Base-by-base conservation (phyloP, 2,888 invertebrate genomes). In the Eubasilissa splendida region DNA sequence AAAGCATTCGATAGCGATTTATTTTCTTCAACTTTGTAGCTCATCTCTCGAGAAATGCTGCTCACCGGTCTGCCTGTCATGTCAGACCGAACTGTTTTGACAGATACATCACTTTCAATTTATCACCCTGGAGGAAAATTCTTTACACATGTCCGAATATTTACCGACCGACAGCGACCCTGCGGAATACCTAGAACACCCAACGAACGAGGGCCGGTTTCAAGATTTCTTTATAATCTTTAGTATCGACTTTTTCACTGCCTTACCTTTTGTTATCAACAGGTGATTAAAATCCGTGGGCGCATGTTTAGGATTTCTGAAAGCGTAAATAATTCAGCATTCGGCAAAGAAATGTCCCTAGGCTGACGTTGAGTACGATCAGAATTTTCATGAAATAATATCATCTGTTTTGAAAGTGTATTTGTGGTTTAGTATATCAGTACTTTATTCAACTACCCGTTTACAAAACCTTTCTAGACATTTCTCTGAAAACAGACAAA, bases 81-180 rank as follows among this genome's bases (percentile, higher is more conserved):
- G 66, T 66, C 66, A 31, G 66, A n/a, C 42, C 33, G 50, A 66
- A 66, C 66, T 42, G 42, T 66, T 66, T 66, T 66, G 66, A 66
- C 33, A 66, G 66, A n/a, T 33, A 58, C 66, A 50, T 63, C 63
- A 63, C 12, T 11, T 63, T 22, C 11, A 63, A 63, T 31, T 63
- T 63, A 63, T 63, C 63, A 33, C 31, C 31, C 22, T 63, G 7
- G 33, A 63, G 31, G 11, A 11, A 22, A 63, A 63, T 31, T 5
- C 22, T 63, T 63, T 5, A 31, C 63, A 9, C 22, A 31, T 22
- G 58, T n/a, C 58, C 58, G 58, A 11, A n/a, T 33, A 66, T 66
- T 31, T 50, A 66, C 9, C 66, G 42, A 42, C 42, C 66, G 50
- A 65, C 9, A 42, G 33, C 66, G 42, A 66, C 33, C 33, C 22